Evolutionary conservation across 2,113 vertebrate genomes (phyloP).

Genomic region (Alosa alosa): DNA sequence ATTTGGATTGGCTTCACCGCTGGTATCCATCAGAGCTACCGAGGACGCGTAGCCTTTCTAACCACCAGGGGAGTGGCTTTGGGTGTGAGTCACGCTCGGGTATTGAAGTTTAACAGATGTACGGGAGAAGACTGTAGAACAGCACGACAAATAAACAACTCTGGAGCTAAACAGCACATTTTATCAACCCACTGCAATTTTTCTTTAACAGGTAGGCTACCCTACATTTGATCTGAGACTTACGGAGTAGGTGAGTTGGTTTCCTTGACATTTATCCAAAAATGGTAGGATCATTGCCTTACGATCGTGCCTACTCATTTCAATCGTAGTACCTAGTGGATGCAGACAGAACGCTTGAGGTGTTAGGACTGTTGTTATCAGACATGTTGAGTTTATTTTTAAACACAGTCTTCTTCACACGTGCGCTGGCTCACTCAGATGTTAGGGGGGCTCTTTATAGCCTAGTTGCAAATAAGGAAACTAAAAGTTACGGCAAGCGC

Average conservation of each 20-base stretch:
- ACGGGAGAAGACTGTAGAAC: slow-evolving; percentile 3
- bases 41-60: background rate
- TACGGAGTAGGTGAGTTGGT: slow-evolving; percentile 4
- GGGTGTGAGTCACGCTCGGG: slow-evolving; percentile 5
- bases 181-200: background rate
- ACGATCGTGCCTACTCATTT: background rate
- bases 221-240: background rate
- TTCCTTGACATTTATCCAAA: background rate
- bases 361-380: background rate
- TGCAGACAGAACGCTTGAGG: background rate
- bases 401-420: slow-evolving; percentile 5
- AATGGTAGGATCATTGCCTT: background rate
- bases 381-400: slow-evolving; percentile 9
- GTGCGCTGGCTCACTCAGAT: background rate
- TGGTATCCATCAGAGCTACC: background rate
- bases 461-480: slow-evolving; percentile 8
- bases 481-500: background rate
- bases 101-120: slow-evolving; percentile 9
- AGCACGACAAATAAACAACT: background rate
- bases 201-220: background rate
- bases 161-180: background rate
- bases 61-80: slow-evolving; percentile 4
- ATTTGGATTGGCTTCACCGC: background rate
- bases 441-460: background rate
- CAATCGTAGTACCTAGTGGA: background rate